Conservation (phyloP, 2,113 vertebrate species). For the Sisor rabdophorus region DNA sequence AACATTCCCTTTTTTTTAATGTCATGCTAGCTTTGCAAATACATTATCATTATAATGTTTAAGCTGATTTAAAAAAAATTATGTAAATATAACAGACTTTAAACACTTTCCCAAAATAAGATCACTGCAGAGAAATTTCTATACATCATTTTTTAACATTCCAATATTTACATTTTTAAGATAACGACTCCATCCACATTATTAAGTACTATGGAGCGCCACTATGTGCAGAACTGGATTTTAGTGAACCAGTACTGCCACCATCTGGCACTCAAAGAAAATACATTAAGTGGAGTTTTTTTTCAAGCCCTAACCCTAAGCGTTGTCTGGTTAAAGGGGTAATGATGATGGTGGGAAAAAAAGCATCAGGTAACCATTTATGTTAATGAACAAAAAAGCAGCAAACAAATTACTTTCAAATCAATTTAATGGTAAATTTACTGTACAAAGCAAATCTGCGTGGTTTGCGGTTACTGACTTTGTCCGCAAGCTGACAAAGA, state of each 20-base stretch:
- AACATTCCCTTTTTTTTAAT: too few relatives aligned
- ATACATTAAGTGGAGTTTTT: too few relatives aligned
- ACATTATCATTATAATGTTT: too few relatives aligned
- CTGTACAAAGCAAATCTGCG: slow-evolving; percentile 74
- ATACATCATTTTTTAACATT: too few relatives aligned
- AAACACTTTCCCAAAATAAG: too few relatives aligned
- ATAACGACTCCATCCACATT: neutral
- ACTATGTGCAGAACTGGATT: neutral
- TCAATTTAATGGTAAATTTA: slow-evolving; percentile 73
- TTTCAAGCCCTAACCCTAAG: too few relatives aligned
- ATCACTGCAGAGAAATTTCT: too few relatives aligned
- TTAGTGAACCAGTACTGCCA: slow-evolving; percentile 57
- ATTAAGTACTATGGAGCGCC: neutral
- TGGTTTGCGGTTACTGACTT: slow-evolving; percentile 58
- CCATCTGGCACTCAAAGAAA: slow-evolving; percentile 50
- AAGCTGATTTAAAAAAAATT: too few relatives aligned
- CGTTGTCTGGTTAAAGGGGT: neutral
- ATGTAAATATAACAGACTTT: too few relatives aligned
- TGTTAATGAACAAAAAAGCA: neutral
- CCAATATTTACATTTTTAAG: neutral
- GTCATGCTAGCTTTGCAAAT: too few relatives aligned
- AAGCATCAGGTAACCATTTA: too few relatives aligned
- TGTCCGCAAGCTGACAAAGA: slow-evolving; percentile 54
- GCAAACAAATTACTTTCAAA: slow-evolving; percentile 62
- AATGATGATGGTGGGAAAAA: neutral